A percentile compares a stretch with the other conserved stretches of the same genome.
Conservation (phyloP, 2,888 invertebrate genomes). For the Dynastes grantii region DNA sequence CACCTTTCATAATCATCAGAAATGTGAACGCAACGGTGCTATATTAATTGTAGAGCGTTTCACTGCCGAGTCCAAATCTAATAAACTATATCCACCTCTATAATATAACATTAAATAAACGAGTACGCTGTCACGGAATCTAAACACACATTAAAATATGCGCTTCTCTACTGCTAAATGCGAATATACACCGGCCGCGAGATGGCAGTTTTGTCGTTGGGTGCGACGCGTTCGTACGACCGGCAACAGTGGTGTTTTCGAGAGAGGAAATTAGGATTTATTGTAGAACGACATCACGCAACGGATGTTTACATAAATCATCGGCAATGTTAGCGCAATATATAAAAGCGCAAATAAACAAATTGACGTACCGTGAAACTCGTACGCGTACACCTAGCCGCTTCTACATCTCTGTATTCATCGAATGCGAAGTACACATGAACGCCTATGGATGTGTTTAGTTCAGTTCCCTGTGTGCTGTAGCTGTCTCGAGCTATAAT, state of each 20-base stretch:
- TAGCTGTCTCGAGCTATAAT: not conserved
- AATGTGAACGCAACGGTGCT: not conserved
- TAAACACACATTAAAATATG: constrained; percentile 1
- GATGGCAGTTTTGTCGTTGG: not conserved
- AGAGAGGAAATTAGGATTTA: constrained; percentile 38
- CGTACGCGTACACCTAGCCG: constrained; percentile 3
- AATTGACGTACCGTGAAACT: constrained; percentile 32
- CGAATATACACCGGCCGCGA: not conserved
- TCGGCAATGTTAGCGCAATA: constrained; percentile 37
- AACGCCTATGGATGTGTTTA: not conserved
- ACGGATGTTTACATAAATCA: constrained; percentile 38
- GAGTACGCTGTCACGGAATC: not conserved
- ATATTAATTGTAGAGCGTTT: not conserved
- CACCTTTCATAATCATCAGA: not conserved
- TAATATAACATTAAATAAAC: constrained; percentile 11
- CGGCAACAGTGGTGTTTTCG: constrained; percentile 3
- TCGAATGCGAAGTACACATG: not conserved
- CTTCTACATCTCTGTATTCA: not conserved
- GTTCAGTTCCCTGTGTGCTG: not conserved
- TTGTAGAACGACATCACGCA: constrained; percentile 30
- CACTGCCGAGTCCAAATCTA: constrained; percentile 5
- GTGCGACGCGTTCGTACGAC: not conserved
- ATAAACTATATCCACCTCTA: not conserved
- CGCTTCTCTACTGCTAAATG: not conserved
- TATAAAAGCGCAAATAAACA: constrained; percentile 38